phyloP scores from a whole-genome alignment of 2,888 invertebrate genomes.

The Azorinus chamasolen region DNA sequence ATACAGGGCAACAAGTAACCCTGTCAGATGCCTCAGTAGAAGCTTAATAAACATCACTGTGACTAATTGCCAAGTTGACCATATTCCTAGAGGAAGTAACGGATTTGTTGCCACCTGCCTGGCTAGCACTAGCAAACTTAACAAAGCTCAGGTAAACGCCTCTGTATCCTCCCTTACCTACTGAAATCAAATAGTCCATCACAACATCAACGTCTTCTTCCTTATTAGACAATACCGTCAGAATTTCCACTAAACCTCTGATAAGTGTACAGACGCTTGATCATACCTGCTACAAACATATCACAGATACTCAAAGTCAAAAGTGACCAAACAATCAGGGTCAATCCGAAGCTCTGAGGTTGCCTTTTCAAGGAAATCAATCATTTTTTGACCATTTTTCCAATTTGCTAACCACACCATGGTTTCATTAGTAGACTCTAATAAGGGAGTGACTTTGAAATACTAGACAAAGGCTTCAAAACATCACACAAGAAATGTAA shows the following conservation, averaged over 20 bases:
- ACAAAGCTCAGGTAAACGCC: too few relatives aligned
- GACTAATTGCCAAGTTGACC: too few relatives aligned
- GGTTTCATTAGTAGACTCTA: slow-evolving; percentile 35
- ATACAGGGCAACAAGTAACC: too few relatives aligned
- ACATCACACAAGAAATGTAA: slow-evolving; percentile 56
- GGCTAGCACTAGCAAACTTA: slow-evolving; percentile 6
- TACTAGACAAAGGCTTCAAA: slow-evolving; percentile 45
- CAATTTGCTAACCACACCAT: slow-evolving; percentile 10
- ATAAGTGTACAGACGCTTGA: slow-evolving; percentile 42
- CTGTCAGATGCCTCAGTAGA: too few relatives aligned
- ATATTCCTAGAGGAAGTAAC: too few relatives aligned
- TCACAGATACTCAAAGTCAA: slow-evolving; percentile 49
- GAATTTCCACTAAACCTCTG: slow-evolving; percentile 35
- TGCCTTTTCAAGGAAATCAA: too few relatives aligned
- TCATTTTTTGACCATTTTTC: slow-evolving; percentile 34
- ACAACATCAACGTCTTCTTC: slow-evolving; percentile 5
- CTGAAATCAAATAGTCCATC: slow-evolving; percentile 6
- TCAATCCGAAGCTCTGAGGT: too few relatives aligned
- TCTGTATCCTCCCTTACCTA: slow-evolving; percentile 10
- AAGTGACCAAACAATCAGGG: slow-evolving; percentile 42
- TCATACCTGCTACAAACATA: slow-evolving; percentile 36
- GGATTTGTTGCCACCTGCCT: too few relatives aligned
- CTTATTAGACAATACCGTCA: not conserved
- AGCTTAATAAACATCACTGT: too few relatives aligned
- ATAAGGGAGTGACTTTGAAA: slow-evolving; percentile 59